Conservation (phyloP, 2,888 invertebrate genomes). For the Chaetoderma sp. region DNA sequence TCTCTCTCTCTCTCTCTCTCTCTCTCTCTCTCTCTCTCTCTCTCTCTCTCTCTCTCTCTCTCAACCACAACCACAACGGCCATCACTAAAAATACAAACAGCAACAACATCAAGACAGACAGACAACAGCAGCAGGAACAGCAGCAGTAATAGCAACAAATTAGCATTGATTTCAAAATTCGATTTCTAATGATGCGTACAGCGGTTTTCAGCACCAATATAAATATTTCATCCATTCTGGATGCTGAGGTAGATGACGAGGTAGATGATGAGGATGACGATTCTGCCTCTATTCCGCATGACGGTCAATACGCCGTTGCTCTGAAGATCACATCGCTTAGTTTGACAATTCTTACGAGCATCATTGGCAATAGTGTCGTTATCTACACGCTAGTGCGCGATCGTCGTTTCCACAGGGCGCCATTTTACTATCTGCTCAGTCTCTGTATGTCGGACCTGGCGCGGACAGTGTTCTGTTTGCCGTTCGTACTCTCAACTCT, state of each 20-base stretch:
- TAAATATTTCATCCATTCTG: neutral
- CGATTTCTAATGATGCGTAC: too few relatives aligned
- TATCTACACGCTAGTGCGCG: constrained; percentile 45
- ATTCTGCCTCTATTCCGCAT: neutral
- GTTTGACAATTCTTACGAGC: constrained; percentile 43
- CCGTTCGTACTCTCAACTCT: constrained; percentile 59
- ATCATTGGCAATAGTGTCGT: constrained; percentile 46
- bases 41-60: constrained; percentile 8
- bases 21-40: constrained; percentile 7
- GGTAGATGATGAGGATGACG: neutral
- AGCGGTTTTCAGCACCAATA: neutral
- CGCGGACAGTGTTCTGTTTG: constrained; percentile 57
- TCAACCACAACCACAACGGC: neutral
- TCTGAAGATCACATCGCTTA: constrained; percentile 33
- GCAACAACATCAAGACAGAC: constrained; percentile 1
- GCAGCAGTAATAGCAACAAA: neutral
- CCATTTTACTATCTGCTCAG: constrained; percentile 63
- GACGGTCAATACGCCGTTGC: constrained; percentile 22
- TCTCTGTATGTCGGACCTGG: constrained; percentile 56
- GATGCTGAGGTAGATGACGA: neutral
- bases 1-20: constrained; percentile 11
- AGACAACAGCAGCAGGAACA: neutral
- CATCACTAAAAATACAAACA: neutral
- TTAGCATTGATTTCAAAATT: too few relatives aligned
- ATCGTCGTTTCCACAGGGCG: constrained; percentile 51